A percentile compares a stretch with the other conserved stretches of the same genome.
Evolutionary conservation across 2,797 vertebrate species (phyloP).

Genomic region (Babyrousa celebensis): DNA sequence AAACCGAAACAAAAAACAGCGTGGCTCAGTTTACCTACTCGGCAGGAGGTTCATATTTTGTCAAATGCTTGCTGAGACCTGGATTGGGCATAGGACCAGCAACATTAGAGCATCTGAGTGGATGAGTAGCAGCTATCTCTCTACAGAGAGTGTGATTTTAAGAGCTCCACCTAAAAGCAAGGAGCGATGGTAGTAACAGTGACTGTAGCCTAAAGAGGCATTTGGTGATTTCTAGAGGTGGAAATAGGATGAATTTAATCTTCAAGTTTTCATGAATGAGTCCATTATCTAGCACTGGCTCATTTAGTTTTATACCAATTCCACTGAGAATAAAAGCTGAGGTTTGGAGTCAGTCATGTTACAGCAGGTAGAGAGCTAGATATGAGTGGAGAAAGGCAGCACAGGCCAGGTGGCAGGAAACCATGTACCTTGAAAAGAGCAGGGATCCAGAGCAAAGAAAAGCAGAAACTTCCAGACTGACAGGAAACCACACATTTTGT

Average conservation of each 20-base stretch:
- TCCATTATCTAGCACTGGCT: background rate
- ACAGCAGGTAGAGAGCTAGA: no score
- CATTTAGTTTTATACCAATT: slow-evolving; percentile 49
- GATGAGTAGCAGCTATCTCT: background rate
- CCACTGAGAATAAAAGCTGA: background rate
- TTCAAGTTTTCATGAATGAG: background rate
- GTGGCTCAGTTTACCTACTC: background rate
- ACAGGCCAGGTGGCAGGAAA: no score
- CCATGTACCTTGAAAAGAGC: no score
- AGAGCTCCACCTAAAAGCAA: background rate
- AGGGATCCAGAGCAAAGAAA: no score
- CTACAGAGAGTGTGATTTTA: background rate
- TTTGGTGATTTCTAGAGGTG: background rate
- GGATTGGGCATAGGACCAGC: background rate
- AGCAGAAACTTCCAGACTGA: no score
- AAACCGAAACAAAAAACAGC: no score
- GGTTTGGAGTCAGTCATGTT: background rate
- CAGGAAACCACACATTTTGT: no score
- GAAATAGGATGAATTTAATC: background rate
- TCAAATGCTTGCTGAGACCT: background rate
- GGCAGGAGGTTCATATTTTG: background rate
- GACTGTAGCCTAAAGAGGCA: background rate
- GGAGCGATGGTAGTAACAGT: background rate
- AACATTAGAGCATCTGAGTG: background rate
- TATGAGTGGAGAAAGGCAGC: no score